A percentile compares a stretch with the other conserved stretches of the same genome.
phyloP scores from a whole-genome alignment of 2,888 invertebrate genomes.

The Ptilodon capucinus region DNA sequence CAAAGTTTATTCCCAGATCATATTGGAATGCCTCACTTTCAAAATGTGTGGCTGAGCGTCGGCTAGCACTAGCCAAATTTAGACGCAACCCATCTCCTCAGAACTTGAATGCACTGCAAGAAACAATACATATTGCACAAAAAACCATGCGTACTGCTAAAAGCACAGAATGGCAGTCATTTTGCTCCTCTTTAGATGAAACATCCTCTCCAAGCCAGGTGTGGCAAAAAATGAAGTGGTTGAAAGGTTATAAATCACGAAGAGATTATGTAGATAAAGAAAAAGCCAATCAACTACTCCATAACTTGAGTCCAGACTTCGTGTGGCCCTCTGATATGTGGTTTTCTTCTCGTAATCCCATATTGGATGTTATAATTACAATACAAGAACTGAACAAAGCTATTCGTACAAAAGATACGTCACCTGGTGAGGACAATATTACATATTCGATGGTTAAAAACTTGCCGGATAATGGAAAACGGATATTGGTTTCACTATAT shows the following conservation, averaged over 20 bases:
- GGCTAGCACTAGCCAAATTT: constrained; percentile 7
- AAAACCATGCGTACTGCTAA: background rate
- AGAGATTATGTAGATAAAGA: background rate
- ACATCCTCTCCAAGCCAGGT: background rate
- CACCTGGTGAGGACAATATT: constrained; percentile 1
- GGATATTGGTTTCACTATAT: constrained; percentile 2
- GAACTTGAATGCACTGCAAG: background rate
- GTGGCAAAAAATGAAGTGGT: background rate
- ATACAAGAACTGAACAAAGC: background rate
- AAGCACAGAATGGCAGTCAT: background rate
- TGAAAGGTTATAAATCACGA: background rate
- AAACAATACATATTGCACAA: background rate
- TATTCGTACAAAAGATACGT: constrained; percentile 1
- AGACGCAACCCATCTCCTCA: constrained; percentile 9
- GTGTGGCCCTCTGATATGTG: background rate
- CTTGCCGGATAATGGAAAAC: constrained; percentile 8
- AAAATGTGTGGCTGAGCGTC: constrained; percentile 5
- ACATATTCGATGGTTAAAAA: constrained; percentile 14
- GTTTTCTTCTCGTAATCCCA: background rate
- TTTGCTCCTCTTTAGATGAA: background rate
- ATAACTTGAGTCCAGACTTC: background rate
- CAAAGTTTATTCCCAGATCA: constrained; percentile 5
- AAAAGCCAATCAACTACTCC: background rate
- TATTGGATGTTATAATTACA: background rate
- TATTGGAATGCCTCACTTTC: constrained; percentile 7